Evolutionary conservation across 2,888 invertebrate species (phyloP), one percentile per base, ranked within the genome.

Genomic region (Synergus laeviventris): DNA sequence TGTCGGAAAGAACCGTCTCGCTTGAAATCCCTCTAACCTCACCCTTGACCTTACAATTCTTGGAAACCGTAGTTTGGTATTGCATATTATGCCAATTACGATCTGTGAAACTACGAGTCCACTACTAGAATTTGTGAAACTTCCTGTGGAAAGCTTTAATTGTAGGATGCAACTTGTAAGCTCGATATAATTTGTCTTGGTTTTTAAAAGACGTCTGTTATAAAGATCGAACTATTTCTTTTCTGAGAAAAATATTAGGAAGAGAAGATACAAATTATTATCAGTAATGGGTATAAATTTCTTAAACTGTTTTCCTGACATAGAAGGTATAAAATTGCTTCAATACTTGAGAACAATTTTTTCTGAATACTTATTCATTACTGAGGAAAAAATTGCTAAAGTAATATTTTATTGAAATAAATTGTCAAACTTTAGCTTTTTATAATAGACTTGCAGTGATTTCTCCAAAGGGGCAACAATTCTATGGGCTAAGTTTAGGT

Each of bases 381-480:
- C 31, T 31, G 5, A 9, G n/a, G 2, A 18, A 18, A 18, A 54
- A 54, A 54, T 18, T 54, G 18, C 18, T 18, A 11, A 18, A 54
- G 49, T 9, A 18, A 54, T 54, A 11, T 16, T 54, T 54, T 9
- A 9, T 1, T 54, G 9, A 54, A 54, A 54, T 18, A 54, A 54
- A 54, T 54, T 54, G 18, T 4, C 9, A 54, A 54, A 54, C 49
- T 54, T 54, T 18, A 54, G 18, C 18, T 9, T 1, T 9, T 9
- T 54, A 18, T n/a, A 54, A 18, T 54, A 54, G 18, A 9, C 18
- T 0, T 18, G n/a, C 49, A 54, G 18, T 75, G 66, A 76, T 66
- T 66, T 73, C 73, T 62, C 75, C 60, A 62, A 78, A 62, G 75
- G 75, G 56, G 49, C 66, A 62, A 70, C 49, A 31, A 70, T 49